Evolutionary conservation across 2,888 invertebrate genomes (phyloP).

Genomic region (Trichacis sp.): DNA sequence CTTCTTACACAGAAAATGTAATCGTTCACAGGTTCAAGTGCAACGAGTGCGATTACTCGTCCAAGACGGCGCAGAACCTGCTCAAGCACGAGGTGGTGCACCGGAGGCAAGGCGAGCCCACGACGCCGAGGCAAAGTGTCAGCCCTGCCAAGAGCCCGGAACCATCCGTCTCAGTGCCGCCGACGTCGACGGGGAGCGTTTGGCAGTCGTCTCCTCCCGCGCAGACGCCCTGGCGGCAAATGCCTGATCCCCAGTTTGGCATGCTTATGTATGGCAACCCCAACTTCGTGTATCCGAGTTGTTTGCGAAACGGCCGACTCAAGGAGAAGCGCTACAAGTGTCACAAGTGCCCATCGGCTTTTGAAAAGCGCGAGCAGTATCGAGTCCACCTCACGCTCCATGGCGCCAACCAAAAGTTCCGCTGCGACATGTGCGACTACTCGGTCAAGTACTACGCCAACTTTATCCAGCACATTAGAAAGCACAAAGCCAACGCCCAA

Average conservation of each 20-base stretch:
- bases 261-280: conserved; percentile 81
- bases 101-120: conserved; percentile 48
- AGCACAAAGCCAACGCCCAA: conserved; percentile 81
- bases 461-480: conserved; percentile 84
- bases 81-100: conserved; percentile 76
- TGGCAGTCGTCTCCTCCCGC: background rate
- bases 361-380: conserved; percentile 87
- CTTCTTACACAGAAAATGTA: no score
- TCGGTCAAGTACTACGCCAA: conserved; percentile 89
- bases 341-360: conserved; percentile 88
- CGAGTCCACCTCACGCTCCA: conserved; percentile 85
- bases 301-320: conserved; percentile 79
- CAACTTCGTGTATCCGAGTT: conserved; percentile 81
- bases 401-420: conserved; percentile 85
- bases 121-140: background rate
- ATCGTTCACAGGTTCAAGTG: conserved; percentile 79
- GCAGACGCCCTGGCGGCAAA: background rate
- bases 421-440: conserved; percentile 88
- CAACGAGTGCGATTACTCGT: conserved; percentile 78
- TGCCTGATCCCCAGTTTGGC: conserved; percentile 77
- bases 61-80: conserved; percentile 77
- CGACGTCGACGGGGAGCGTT: no score
- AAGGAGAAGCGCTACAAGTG: conserved; percentile 86
- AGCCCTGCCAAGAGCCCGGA: background rate
- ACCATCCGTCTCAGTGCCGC: no score